Percentiles rank a stretch among this genome's conserved stretches.
Evolutionary conservation across 2,888 invertebrate species (phyloP).

Genomic region (Beris morrisii): DNA sequence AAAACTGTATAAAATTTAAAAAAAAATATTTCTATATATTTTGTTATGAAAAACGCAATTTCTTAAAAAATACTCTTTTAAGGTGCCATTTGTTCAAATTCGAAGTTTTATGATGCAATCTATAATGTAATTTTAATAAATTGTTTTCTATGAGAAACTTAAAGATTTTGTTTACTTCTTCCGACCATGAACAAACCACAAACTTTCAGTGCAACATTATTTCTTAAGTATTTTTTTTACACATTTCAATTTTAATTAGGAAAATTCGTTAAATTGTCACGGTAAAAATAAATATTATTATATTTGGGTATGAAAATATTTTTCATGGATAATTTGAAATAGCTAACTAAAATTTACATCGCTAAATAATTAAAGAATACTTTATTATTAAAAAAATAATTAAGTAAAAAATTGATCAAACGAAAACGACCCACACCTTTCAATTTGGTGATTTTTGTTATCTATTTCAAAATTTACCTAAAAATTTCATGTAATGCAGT

Average conservation of each 20-base stretch:
- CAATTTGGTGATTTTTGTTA: too few species aligned
- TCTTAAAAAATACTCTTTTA: constrained; percentile 15
- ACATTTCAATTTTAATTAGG: constrained; percentile 24
- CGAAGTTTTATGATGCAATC: background rate
- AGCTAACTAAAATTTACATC: too few species aligned
- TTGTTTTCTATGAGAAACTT: background rate
- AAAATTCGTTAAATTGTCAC: too few species aligned
- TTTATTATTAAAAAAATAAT: too few species aligned
- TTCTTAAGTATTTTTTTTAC: constrained; percentile 44
- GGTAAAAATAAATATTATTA: too few species aligned
- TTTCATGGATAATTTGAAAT: too few species aligned
- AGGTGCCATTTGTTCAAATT: constrained; percentile 34
- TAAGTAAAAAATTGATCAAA: too few species aligned
- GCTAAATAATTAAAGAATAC: too few species aligned
- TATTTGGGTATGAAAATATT: too few species aligned
- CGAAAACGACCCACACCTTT: too few species aligned
- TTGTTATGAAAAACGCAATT: constrained; percentile 8
- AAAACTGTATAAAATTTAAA: constrained; percentile 8
- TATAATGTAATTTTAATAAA: background rate
- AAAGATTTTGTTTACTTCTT: constrained; percentile 17
- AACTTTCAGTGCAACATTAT: constrained; percentile 41
- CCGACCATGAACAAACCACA: constrained; percentile 5
- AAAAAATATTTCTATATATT: constrained; percentile 10
- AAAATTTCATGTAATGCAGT: too few species aligned
- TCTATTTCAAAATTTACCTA: too few species aligned